phyloP scores from a whole-genome alignment of 2,797 vertebrate genomes.

The Anniella stebbinsi region DNA sequence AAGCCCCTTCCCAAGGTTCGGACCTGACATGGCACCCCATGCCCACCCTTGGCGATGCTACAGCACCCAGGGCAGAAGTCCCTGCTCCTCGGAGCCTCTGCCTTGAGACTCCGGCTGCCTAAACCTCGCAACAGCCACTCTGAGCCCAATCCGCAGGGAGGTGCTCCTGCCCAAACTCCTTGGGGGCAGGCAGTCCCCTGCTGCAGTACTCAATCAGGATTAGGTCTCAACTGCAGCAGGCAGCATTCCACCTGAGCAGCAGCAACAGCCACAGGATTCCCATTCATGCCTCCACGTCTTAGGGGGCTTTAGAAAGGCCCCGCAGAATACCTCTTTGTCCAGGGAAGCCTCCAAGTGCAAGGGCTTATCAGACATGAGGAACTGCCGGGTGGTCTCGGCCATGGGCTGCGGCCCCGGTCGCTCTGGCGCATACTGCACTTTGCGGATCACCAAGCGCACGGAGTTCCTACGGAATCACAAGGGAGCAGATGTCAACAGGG shows the following conservation, averaged over 20 bases:
- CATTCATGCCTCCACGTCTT: not conserved
- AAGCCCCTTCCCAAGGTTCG: too few relatives aligned
- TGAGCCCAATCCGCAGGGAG: too few relatives aligned
- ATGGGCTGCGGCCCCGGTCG: conserved; percentile 93
- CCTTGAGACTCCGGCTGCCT: too few relatives aligned
- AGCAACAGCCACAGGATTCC: not conserved
- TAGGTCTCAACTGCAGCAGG: not conserved
- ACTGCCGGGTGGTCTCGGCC: conserved; percentile 93
- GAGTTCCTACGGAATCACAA: conserved; percentile 86
- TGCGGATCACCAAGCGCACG: conserved; percentile 93
- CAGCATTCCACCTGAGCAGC: not conserved
- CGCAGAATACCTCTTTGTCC: conserved; percentile 90
- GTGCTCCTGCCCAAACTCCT: too few relatives aligned
- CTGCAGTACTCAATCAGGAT: too few relatives aligned
- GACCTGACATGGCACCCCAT: not conserved
- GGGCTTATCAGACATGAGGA: conserved; percentile 97
- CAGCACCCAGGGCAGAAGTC: not conserved
- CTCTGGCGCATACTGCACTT: conserved; percentile 95
- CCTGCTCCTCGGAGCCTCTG: not conserved
- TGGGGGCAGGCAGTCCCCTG: not conserved
- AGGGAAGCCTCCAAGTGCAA: conserved; percentile 94
- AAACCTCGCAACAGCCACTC: not conserved
- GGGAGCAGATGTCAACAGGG: not conserved
- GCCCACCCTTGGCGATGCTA: not conserved
- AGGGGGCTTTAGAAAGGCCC: too few relatives aligned